phyloP scores from a whole-genome alignment of 2,888 invertebrate species.

The Hedychridium roseum region DNA sequence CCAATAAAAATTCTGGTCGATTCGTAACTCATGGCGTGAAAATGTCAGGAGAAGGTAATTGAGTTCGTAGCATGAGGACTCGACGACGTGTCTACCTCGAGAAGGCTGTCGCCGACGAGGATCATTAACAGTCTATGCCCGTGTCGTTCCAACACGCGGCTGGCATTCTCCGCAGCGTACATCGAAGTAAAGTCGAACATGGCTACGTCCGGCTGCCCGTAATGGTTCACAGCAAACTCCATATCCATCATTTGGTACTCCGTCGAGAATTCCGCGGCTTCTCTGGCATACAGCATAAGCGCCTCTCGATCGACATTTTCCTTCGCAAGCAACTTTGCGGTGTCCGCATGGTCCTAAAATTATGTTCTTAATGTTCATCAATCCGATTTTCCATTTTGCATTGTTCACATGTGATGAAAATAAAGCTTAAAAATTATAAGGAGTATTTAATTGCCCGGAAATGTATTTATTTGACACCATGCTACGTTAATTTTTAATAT shows the following conservation, averaged over 20 bases:
- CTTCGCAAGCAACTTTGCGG: slow-evolving; percentile 82
- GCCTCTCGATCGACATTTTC: slow-evolving; percentile 93
- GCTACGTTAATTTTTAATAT: no score
- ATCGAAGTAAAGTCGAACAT: slow-evolving; percentile 99
- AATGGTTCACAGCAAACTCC: slow-evolving; percentile 97
- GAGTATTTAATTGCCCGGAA: no score
- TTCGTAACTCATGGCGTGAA: no score
- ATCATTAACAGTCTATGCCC: slow-evolving; percentile 86
- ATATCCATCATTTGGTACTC: slow-evolving; percentile 83
- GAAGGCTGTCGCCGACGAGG: slow-evolving; percentile 93
- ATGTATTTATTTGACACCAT: no score
- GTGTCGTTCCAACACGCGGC: slow-evolving; percentile 77
- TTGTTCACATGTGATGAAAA: no score
- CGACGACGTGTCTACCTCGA: slow-evolving; percentile 79
- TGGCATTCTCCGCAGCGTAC: slow-evolving; percentile 96
- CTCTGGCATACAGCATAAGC: slow-evolving; percentile 88
- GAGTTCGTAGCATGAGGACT: no score
- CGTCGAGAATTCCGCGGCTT: slow-evolving; percentile 95
- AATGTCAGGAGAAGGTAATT: no score
- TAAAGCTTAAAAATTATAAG: no score
- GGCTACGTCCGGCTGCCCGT: slow-evolving; percentile 96
- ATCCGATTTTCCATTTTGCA: no score
- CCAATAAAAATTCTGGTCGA: no score
- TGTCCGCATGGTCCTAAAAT: slow-evolving; percentile 87
- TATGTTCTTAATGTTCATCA: no score